phyloP scores from a whole-genome alignment of 2,797 vertebrate genomes.

The Scolopax bukidnonensis region DNA sequence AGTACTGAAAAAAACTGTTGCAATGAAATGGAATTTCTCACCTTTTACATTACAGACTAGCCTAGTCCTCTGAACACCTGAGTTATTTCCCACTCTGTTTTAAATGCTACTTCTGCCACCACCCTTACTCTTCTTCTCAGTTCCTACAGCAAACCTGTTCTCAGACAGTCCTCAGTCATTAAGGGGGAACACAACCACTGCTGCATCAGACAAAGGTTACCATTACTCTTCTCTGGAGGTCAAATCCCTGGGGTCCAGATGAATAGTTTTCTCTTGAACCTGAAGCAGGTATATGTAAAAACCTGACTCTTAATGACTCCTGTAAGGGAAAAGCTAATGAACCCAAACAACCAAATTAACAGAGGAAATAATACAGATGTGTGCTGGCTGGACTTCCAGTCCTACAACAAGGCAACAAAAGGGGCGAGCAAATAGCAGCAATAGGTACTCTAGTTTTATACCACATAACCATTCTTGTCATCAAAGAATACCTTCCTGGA shows the following conservation, averaged over 20 bases:
- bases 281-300: neutral
- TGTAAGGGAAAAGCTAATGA: conserved; percentile 15
- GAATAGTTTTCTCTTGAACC: neutral
- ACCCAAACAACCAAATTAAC: neutral
- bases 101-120: neutral
- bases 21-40: neutral
- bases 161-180: neutral
- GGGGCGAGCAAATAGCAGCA: neutral
- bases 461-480: neutral
- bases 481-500: neutral
- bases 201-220: neutral
- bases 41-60: neutral
- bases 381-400: neutral
- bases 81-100: neutral
- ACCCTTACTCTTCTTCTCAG: neutral
- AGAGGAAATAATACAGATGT: neutral
- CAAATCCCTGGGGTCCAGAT: neutral
- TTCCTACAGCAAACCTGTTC: neutral
- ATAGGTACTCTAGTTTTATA: neutral
- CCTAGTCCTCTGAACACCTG: neutral
- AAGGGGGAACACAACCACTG: neutral
- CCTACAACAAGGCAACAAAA: neutral
- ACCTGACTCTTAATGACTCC: neutral
- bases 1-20: neutral
- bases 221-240: neutral